Base-by-base conservation (phyloP, 2,888 invertebrate species). In the Ptychoptera contaminata region DNA sequence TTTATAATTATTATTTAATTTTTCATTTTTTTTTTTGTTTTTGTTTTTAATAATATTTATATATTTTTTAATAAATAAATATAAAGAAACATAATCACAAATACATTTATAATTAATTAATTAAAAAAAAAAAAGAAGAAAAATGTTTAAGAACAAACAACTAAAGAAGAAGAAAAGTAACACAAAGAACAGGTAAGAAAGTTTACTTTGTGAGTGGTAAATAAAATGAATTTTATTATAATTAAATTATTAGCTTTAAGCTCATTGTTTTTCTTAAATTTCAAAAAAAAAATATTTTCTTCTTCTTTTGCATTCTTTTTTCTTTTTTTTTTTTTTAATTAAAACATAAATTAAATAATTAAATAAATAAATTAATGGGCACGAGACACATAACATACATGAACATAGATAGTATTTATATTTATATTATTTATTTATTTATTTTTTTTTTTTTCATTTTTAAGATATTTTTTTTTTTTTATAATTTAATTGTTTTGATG, bases 381-480 rank as follows among this genome's bases (percentile, higher is more conserved):
- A 64, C 63, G 59, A 59, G 43, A 63, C 62, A 64, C 62, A 59
- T 60, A 61, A 64, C 63, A 60, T 59, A 61, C 58, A 50, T 45
- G 44, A 50, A 50, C 49, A 45, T 44, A 45, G 42, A 46, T 49
- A 48, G 47, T 49, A 30, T 46, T 44, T 29, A 32, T 31, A 38
- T 38, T 40, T 32, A 37, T 12, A 40, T 38, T 37, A 36, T 31
- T 38, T 37, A 15, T 44, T 48, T 30, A 8, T 30, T 30, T 30
- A 8, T 30, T 30, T 32, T 32, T 32, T 32, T 32, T 3, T 32
- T 32, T 32, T 32, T 32, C 32, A 11, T 32, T 32, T 32, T 32
- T 7, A 9, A 7, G 3, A 11, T 32, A 3, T 31, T 44, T 45
- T 46, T 31, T 47, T 46, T 37, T 41, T 42, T 32, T 44, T 46